Conservation (phyloP, 2,797 vertebrate genomes). For the Melopsittacus undulatus region DNA sequence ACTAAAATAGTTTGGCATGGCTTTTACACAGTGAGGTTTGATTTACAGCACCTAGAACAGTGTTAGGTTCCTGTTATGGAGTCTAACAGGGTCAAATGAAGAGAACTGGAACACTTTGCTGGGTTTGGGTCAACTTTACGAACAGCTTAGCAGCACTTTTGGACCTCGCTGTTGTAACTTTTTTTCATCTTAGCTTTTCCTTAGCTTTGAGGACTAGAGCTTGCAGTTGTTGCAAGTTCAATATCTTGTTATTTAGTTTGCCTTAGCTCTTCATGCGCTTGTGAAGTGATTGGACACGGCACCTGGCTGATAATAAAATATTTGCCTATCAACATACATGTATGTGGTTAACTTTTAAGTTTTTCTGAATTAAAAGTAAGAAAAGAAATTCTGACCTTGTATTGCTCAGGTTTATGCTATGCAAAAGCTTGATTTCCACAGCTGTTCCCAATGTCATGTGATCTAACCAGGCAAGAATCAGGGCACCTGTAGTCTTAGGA, state of each 20-base stretch:
- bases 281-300: not conserved
- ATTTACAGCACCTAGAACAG: not conserved
- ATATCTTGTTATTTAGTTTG: not conserved
- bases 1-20: not conserved
- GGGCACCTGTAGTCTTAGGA: not conserved
- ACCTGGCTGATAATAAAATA: not conserved
- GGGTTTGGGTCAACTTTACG: not conserved
- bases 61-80: not conserved
- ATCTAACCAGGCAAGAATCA: not conserved
- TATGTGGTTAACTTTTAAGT: not conserved
- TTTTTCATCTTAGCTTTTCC: not conserved
- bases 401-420: not conserved
- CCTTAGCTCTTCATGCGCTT: not conserved
- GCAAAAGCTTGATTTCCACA: not conserved
- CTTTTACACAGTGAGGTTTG: not conserved
- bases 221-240: not conserved
- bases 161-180: not conserved
- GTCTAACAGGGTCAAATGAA: not conserved
- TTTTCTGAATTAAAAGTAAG: not conserved
- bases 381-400: not conserved
- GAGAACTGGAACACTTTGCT: not conserved
- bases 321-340: not conserved
- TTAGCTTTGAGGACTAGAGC: not conserved
- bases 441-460: not conserved
- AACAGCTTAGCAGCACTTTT: not conserved